Conservation (phyloP, 1,140 invertebrate species). For the Dysdera silvatica region DNA sequence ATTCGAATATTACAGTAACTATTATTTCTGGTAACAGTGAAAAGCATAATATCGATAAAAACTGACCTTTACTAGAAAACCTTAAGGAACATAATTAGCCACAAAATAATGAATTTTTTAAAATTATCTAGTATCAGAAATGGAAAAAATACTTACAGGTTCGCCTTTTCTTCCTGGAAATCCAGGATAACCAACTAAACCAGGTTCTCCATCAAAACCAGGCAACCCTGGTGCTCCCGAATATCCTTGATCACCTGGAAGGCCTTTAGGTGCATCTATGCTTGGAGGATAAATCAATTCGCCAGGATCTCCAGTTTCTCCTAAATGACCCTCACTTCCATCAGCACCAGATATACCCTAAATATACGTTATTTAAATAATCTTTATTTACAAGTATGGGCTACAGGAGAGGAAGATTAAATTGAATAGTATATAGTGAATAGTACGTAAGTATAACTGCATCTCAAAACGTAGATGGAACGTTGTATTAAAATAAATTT, state of each 20-base stretch:
- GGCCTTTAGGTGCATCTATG: constrained; percentile 17
- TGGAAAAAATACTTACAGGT: constrained; percentile 2
- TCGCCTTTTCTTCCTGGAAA: constrained; percentile 30
- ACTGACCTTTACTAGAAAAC: no score
- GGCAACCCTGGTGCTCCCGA: constrained; percentile 6
- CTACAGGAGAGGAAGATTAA: no score
- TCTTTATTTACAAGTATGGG: no score
- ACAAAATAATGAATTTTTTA: no score
- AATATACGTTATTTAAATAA: not conserved
- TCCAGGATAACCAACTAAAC: constrained; percentile 20
- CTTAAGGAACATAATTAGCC: no score
- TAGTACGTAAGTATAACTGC: no score
- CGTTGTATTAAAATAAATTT: no score
- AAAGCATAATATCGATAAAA: no score
- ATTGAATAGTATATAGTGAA: no score
- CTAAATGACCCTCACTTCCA: constrained; percentile 25
- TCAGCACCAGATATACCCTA: constrained; percentile 24
- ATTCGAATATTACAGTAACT: no score
- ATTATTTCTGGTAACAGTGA: no score
- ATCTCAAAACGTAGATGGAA: no score
- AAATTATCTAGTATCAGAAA: not conserved
- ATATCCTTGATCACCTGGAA: constrained; percentile 11
- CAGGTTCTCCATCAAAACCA: constrained; percentile 18
- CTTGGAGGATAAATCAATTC: constrained; percentile 18
- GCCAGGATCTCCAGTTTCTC: constrained; percentile 24